Base-by-base conservation (phyloP, 2,113 vertebrate species). In the Variabilichromis moorii region DNA sequence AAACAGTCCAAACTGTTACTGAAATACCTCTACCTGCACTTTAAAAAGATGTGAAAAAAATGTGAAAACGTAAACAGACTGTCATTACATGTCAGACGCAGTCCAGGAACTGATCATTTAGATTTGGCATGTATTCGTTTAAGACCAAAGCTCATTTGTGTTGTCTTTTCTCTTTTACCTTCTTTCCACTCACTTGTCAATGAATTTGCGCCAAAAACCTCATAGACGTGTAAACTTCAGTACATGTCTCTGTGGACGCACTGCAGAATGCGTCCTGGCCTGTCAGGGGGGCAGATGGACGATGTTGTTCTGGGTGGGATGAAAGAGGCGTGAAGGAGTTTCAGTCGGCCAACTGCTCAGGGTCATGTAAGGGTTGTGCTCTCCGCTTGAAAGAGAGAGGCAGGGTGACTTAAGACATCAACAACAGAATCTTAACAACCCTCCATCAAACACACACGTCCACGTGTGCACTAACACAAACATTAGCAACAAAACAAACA, bases 291-390 rank as follows among this genome's bases (percentile, higher is more conserved):
- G 85, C 91, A 93, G 95, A 95, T 92, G 94, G 95, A 91, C 80
- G 59, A 91, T 86, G 82, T 92, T 92, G 88, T 93, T 91, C 81
- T 88, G 93, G 83, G 91, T 51, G 90, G 89, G 90, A 84, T 91
- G 88, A 89, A 91, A 94, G 94, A 93, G 89, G 91, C 91, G 92
- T 95, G 92, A 92, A 95, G 88, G 90, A 83, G 93, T 90, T 79
- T 50, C 87, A 82, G 91, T 88, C 91, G 82, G 81, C 93, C 93
- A 95, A 94, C 94, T 94, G 95, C 90, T 93, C 90, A 91, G 94
- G 95, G 95, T 96, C 96, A 95, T 73, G 35, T 57, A 88, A 90
- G 94, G 96, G 96, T 95, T 93, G 94, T 88, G 81, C 89, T 92
- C 91, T 87, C 86, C 45, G 19, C 90, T 86, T 92, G 91, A 94